Conservation (phyloP, 2,888 invertebrate species). For the Campoplex nolae region DNA sequence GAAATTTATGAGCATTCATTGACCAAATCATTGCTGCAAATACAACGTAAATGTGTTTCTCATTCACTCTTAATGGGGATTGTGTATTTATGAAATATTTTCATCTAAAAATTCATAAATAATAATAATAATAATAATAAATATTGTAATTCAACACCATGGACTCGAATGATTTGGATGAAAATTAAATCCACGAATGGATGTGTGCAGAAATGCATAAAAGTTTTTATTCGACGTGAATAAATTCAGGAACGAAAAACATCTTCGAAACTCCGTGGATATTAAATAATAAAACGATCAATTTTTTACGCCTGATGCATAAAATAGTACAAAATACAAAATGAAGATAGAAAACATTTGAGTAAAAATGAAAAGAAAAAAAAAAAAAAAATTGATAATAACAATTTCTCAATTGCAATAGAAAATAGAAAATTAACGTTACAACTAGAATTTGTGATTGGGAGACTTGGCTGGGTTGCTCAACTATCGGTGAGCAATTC, state of each 20-base stretch:
- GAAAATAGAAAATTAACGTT: slow-evolving; percentile 41
- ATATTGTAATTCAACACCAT: background rate
- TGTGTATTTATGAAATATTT: background rate
- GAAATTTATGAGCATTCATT: slow-evolving; percentile 5
- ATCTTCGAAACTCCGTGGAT: no score
- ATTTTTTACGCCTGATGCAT: background rate
- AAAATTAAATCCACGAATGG: background rate
- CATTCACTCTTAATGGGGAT: background rate
- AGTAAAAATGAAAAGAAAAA: background rate
- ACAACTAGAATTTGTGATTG: slow-evolving; percentile 35
- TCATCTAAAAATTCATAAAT: background rate
- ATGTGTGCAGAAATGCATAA: background rate
- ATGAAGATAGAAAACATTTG: background rate
- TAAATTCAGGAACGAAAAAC: background rate
- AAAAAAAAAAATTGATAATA: background rate
- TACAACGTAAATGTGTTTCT: background rate
- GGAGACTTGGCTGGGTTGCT: slow-evolving; percentile 44
- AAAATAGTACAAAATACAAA: background rate
- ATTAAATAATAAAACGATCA: background rate
- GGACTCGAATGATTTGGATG: background rate
- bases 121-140: background rate
- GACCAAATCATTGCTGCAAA: background rate
- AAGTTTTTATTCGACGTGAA: background rate
- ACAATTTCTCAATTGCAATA: background rate
- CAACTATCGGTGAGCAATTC: slow-evolving; percentile 37